Percentiles rank a stretch among this genome's conserved stretches.
Evolutionary conservation across 2,797 vertebrate species (phyloP).

Genomic region (Potorous gilbertii): DNA sequence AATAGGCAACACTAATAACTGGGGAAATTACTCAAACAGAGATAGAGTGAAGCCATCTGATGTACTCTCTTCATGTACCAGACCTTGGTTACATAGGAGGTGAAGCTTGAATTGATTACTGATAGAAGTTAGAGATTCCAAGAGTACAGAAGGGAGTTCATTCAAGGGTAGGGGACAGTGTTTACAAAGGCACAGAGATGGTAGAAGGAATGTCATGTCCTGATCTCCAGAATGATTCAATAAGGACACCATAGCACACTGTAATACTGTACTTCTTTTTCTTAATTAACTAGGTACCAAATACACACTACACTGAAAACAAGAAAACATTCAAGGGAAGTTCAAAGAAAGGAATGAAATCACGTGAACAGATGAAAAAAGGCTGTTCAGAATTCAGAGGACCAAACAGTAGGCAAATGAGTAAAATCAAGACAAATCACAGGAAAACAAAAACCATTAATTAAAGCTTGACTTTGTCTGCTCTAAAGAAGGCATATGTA

Average conservation of each 20-base stretch:
- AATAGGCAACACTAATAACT: too few relatives aligned
- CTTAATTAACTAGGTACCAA: neutral
- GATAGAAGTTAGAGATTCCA: neutral
- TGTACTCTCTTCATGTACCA: neutral
- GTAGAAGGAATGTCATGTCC: neutral
- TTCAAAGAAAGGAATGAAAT: neutral
- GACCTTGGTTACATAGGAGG: neutral
- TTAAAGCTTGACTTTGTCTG: constrained; percentile 49
- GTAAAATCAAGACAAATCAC: constrained; percentile 55
- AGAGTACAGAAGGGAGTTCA: neutral
- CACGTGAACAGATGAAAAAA: constrained; percentile 18
- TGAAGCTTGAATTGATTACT: neutral
- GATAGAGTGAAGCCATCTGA: neutral
- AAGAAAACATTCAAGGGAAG: neutral
- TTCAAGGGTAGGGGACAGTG: neutral
- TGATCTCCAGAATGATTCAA: neutral
- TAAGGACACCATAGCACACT: neutral
- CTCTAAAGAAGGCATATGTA: neutral
- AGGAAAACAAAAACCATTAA: constrained; percentile 70
- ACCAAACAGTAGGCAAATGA: constrained; percentile 33
- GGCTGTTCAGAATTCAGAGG: constrained; percentile 39
- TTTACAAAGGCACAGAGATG: neutral
- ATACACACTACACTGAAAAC: neutral
- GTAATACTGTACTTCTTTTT: neutral
- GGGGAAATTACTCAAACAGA: neutral